phyloP scores from a whole-genome alignment of 1,140 invertebrate species.

The Bombus superbus region DNA sequence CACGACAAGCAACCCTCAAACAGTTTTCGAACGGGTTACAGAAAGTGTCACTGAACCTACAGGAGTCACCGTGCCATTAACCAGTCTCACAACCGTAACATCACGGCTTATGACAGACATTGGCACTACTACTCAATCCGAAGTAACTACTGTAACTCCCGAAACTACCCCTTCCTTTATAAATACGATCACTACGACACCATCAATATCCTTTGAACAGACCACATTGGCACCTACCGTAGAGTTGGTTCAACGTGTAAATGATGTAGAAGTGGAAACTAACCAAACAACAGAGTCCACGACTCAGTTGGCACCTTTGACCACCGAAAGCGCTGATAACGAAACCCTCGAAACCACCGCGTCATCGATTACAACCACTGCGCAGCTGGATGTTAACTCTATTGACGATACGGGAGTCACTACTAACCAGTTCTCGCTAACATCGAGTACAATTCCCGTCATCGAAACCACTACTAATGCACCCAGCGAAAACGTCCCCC shows the following conservation, averaged over 20 bases:
- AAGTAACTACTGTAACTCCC: neutral
- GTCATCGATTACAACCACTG: slow-evolving; percentile 20
- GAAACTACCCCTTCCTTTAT: slow-evolving; percentile 3
- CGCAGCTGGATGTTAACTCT: slow-evolving; percentile 26
- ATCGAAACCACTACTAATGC: slow-evolving; percentile 33
- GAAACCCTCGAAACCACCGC: slow-evolving; percentile 5
- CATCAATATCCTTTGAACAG: neutral
- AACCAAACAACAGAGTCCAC: slow-evolving; percentile 27
- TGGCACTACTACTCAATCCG: slow-evolving; percentile 5
- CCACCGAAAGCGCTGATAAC: slow-evolving; percentile 8
- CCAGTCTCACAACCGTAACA: slow-evolving; percentile 10
- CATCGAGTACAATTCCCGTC: slow-evolving; percentile 16
- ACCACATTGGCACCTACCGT: neutral
- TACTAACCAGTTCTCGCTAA: slow-evolving; percentile 48
- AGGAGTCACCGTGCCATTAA: slow-evolving; percentile 1
- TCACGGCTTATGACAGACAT: slow-evolving; percentile 14
- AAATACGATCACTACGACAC: slow-evolving; percentile 15
- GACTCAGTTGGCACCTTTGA: slow-evolving; percentile 22
- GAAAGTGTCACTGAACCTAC: slow-evolving; percentile 16
- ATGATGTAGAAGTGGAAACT: slow-evolving; percentile 18
- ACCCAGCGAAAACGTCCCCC: slow-evolving; percentile 43
- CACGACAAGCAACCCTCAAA: neutral
- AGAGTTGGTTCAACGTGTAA: neutral
- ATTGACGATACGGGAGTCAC: slow-evolving; percentile 31
- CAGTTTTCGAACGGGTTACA: neutral